phyloP scores from a whole-genome alignment of 2,113 vertebrate species.

The Xiphophorus hellerii region DNA sequence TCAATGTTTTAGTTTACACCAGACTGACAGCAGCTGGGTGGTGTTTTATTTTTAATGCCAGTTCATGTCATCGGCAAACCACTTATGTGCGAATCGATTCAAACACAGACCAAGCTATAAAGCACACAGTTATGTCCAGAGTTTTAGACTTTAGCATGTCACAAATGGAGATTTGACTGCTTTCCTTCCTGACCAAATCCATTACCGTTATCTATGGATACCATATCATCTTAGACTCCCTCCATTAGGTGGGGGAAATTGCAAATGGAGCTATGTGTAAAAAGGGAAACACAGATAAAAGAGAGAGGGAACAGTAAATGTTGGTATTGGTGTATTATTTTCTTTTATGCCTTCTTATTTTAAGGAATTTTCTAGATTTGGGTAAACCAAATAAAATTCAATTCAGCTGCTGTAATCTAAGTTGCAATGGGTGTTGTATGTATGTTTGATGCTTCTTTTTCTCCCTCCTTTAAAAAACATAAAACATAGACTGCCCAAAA shows the following conservation, averaged over 20 bases:
- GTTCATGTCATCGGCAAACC: slow-evolving; percentile 14
- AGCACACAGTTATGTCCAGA: slow-evolving; percentile 20
- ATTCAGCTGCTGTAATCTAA: background rate
- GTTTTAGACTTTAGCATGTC: slow-evolving; percentile 22
- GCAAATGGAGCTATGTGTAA: background rate
- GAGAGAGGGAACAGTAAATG: background rate
- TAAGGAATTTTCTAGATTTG: background rate
- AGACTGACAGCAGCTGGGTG: slow-evolving; percentile 5
- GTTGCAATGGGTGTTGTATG: background rate
- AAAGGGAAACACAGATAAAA: background rate
- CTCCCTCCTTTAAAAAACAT: background rate
- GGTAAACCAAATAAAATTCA: background rate
- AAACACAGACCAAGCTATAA: background rate
- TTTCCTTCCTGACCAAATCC: background rate
- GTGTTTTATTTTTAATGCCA: slow-evolving; percentile 31
- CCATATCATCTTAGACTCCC: background rate
- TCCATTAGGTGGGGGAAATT: background rate
- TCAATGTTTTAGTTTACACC: slow-evolving; percentile 3
- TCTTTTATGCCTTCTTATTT: background rate
- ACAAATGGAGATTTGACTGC: background rate
- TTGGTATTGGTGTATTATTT: background rate
- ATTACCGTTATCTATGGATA: background rate
- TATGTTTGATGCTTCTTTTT: background rate
- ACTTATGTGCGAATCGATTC: slow-evolving; percentile 32
- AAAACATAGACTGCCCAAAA: background rate